phyloP scores from a whole-genome alignment of 37 sponge, comb jelly and placozoan species.

The Diacarnus erythraeanus region DNA sequence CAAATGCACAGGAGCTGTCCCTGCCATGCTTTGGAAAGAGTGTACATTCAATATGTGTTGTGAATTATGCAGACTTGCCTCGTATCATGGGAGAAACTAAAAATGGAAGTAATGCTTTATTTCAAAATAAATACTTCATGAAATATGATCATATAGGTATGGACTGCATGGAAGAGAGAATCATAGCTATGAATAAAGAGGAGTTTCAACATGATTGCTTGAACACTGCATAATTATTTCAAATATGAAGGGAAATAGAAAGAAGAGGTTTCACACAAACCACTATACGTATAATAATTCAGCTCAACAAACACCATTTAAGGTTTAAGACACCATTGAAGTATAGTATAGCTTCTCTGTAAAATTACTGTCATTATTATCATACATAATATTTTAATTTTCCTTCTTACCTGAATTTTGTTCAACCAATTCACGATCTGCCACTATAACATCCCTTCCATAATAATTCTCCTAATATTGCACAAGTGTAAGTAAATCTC shows the following conservation, averaged over 20 bases:
- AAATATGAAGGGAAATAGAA: too few relatives aligned
- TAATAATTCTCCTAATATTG: conserved; percentile 88
- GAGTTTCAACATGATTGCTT: conserved; percentile 32
- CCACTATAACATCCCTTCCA: conserved; percentile 80
- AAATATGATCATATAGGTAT: conserved; percentile 32
- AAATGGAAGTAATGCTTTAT: not conserved
- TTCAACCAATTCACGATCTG: conserved; percentile 96
- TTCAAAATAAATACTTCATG: conserved; percentile 59
- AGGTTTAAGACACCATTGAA: too few relatives aligned
- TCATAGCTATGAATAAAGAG: conserved; percentile 28
- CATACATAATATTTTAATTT: too few relatives aligned
- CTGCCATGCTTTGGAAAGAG: conserved; percentile 15
- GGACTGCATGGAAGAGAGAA: conserved; percentile 49
- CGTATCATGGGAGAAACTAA: conserved; percentile 5
- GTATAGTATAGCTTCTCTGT: too few relatives aligned
- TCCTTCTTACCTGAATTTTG: conserved; percentile 69
- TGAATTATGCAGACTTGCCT: not conserved
- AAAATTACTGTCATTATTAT: not conserved
- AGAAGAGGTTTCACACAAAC: too few relatives aligned
- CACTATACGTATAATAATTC: too few relatives aligned
- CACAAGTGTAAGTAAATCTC: too few relatives aligned
- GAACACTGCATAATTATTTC: not conserved
- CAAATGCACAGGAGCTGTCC: not conserved
- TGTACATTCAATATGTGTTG: conserved; percentile 16
- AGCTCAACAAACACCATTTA: too few relatives aligned